phyloP scores from a whole-genome alignment of 2,888 invertebrate genomes.

The Acheta domesticus region DNA sequence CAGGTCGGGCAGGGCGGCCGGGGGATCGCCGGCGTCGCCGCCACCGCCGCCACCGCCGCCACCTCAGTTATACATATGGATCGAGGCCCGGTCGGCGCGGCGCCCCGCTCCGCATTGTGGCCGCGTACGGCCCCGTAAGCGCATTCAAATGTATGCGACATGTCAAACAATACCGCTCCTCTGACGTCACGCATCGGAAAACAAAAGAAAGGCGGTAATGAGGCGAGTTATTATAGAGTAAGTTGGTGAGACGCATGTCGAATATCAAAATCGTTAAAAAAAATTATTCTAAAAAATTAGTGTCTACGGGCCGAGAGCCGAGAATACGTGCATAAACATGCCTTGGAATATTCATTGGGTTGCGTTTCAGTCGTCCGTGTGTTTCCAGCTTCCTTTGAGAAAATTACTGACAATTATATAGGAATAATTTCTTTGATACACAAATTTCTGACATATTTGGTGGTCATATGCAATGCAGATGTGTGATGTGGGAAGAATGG shows the following conservation, averaged over 20 bases:
- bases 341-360: neutral
- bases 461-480: slow-evolving; percentile 3
- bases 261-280: slow-evolving; percentile 2
- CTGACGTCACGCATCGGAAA: slow-evolving; percentile 4
- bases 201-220: slow-evolving; percentile 10
- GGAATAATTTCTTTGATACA: slow-evolving; percentile 5
- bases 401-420: slow-evolving; percentile 1
- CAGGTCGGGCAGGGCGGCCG: neutral
- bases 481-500: neutral
- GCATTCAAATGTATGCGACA: slow-evolving; percentile 18
- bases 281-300: neutral
- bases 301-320: neutral
- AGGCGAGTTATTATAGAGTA: slow-evolving; percentile 18
- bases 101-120: neutral
- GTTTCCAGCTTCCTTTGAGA: slow-evolving; percentile 1
- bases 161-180: slow-evolving; percentile 3
- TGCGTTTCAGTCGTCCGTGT: neutral
- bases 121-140: neutral
- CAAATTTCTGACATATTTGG: slow-evolving; percentile 18
- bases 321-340: neutral
- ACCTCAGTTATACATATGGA: slow-evolving; percentile 18
- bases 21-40: neutral
- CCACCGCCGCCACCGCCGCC: neutral
- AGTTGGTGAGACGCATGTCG: slow-evolving; percentile 9
- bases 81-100: neutral